Evolutionary conservation across 2,113 vertebrate genomes (phyloP).

Genomic region (Nanorana parkeri): DNA sequence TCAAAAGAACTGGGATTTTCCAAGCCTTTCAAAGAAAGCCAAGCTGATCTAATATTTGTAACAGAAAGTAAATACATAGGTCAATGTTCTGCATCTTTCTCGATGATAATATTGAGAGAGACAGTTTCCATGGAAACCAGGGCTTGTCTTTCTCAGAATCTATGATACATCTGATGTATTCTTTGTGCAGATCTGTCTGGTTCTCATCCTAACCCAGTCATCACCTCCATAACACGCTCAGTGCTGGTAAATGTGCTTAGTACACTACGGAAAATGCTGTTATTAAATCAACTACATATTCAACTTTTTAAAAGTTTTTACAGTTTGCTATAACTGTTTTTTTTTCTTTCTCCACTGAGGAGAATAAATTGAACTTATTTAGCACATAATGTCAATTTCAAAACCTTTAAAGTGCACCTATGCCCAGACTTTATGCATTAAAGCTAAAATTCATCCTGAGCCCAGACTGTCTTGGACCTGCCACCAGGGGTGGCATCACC

Average conservation of each 20-base stretch:
- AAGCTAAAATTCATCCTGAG: too few relatives aligned
- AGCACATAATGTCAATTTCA: too few relatives aligned
- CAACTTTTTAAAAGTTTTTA: not conserved
- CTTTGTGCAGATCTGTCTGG: constrained; percentile 1
- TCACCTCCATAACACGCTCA: not conserved
- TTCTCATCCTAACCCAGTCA: not conserved
- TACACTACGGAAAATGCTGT: not conserved
- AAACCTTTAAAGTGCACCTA: too few relatives aligned
- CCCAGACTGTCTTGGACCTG: too few relatives aligned
- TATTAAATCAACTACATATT: not conserved
- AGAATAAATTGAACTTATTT: too few relatives aligned
- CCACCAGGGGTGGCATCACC: too few relatives aligned
- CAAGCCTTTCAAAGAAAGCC: not conserved
- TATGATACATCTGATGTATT: constrained; percentile 63
- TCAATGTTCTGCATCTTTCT: constrained; percentile 63
- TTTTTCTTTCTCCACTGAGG: too few relatives aligned
- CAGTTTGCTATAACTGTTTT: too few relatives aligned
- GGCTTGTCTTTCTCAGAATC: constrained; percentile 61
- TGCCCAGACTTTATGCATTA: too few relatives aligned
- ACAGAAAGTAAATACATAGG: constrained; percentile 54
- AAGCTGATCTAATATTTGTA: constrained; percentile 29
- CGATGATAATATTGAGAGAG: constrained; percentile 67
- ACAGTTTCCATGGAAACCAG: constrained; percentile 75
- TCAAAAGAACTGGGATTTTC: not conserved
- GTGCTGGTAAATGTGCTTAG: not conserved